Evolutionary conservation across 1,140 invertebrate genomes (phyloP), one percentile per base, ranked within the genome.

Genomic region (Nasonia vitripennis): DNA sequence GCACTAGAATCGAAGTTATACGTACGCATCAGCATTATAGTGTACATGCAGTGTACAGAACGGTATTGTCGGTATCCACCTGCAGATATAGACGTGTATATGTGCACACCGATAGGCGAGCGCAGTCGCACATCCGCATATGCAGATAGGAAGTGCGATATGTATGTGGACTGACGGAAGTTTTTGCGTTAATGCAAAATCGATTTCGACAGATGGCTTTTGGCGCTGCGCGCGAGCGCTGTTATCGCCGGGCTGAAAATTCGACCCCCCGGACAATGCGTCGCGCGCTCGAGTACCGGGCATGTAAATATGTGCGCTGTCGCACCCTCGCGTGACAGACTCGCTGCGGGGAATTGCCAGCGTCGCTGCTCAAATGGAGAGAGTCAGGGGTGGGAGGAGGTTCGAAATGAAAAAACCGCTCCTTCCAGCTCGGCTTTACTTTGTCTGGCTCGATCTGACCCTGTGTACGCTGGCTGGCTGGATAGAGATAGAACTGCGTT

Each of bases 151-250:
- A 41, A 41, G 41, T 41, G 4, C 41, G 41, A 41, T 41, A 10
- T 62, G 12, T 51, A n/a, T n/a, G n/a, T 62, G 55, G 20, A 62
- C 55, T 34, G 23, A 9, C 83, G 83, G 83, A 84, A 84, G 83
- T 84, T 84, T 84, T 84, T 73, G 68, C 77, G 67, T 74, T 79
- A 79, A 79, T 84, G 83, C 31, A 79, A 79, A 79, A 84, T 84
- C 83, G 83, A 84, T 84, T 31, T 17, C 77, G 68, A 84, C 83
- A 79, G 77, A 84, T 79, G 83, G 67, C 23, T n/a, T n/a, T 31
- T 20, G 68, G 34, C 10, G 31, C 2, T 37, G 27, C 34, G 20
- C 14, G 23, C 12, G 48, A 23, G 5, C 3, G 70, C 70, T 73
- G 70, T 73, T 73, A 37, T 31, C 34, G 70, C 17, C 34, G 55